A percentile compares a stretch with the other conserved stretches of the same genome.
These are phyloP conservation scores for Mellivora capensis DNA, from an alignment of 2,113 vertebrate species.

Conservation along the genomic window DNA sequence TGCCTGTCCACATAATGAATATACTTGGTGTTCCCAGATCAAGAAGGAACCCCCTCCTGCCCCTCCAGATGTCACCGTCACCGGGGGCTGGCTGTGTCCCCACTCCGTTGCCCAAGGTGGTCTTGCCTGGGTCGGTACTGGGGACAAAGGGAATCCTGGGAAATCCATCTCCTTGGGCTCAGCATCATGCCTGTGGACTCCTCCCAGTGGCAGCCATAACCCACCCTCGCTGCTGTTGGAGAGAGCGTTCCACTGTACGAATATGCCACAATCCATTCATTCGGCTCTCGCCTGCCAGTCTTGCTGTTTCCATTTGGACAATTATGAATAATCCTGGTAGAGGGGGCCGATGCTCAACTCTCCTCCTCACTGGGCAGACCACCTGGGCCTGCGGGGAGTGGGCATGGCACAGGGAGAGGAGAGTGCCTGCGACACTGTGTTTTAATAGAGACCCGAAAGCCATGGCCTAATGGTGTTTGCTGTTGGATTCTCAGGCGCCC, in stretches of 20 bases:
- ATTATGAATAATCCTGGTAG: neutral
- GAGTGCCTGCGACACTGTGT: neutral
- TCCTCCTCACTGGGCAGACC: neutral
- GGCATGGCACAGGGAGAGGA: neutral
- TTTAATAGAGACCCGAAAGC: neutral
- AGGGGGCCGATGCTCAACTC: neutral
- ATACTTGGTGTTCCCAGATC: neutral
- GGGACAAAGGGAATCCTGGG: accelerated
- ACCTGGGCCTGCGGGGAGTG: neutral
- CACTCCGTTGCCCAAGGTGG: neutral
- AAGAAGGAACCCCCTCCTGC: neutral
- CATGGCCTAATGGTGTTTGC: neutral
- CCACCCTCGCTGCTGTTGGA: accelerated
- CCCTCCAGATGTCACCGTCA: too few relatives aligned
- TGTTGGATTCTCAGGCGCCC: neutral
- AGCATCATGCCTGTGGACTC: accelerated
- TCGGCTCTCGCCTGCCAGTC: accelerated
- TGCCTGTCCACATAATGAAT: neutral
- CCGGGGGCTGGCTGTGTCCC: accelerated
- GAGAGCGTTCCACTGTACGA: accelerated
- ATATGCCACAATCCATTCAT: accelerated
- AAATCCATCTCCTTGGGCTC: neutral
- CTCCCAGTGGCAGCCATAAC: accelerated
- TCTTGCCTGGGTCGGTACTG: too few relatives aligned
- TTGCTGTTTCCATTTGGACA: neutral